A percentile compares a stretch with the other conserved stretches of the same genome.
Evolutionary conservation across 2,113 vertebrate genomes (phyloP).

Genomic region (Cyrtonyx montezumae): DNA sequence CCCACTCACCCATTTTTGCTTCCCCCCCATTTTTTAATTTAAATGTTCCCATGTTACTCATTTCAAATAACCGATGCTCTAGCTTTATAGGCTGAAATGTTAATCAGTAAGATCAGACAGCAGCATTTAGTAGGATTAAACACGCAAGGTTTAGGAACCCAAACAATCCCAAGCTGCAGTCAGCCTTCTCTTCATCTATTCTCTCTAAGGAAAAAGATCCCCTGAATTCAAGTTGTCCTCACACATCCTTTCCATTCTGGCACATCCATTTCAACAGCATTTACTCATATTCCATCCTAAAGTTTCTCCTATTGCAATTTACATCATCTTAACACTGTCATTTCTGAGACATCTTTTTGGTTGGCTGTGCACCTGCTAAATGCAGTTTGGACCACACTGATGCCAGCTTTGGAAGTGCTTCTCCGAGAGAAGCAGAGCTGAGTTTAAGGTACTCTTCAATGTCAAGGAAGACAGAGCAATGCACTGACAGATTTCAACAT

Average conservation of each 20-base stretch:
- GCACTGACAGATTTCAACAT: background rate
- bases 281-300: background rate
- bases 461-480: background rate
- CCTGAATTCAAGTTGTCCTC: background rate
- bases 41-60: constrained; percentile 11
- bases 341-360: no score
- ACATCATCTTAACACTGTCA: background rate
- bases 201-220: background rate
- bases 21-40: background rate
- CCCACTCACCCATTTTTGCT: no score
- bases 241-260: background rate
- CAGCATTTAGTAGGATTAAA: constrained; percentile 69
- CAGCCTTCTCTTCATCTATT: background rate
- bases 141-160: constrained; percentile 39
- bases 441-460: background rate
- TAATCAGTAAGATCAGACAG: constrained; percentile 51
- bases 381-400: fast-evolving
- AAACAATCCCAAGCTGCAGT: background rate
- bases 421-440: background rate
- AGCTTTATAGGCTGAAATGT: constrained; percentile 37
- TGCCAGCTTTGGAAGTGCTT: background rate
- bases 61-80: constrained; percentile 45
- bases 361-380: no score
- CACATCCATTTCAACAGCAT: background rate
- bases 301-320: background rate